A percentile compares a stretch with the other conserved stretches of the same genome.
These are phyloP conservation scores for Babyrousa celebensis DNA, from an alignment of 2,797 vertebrate species.

Conservation along the genomic window DNA sequence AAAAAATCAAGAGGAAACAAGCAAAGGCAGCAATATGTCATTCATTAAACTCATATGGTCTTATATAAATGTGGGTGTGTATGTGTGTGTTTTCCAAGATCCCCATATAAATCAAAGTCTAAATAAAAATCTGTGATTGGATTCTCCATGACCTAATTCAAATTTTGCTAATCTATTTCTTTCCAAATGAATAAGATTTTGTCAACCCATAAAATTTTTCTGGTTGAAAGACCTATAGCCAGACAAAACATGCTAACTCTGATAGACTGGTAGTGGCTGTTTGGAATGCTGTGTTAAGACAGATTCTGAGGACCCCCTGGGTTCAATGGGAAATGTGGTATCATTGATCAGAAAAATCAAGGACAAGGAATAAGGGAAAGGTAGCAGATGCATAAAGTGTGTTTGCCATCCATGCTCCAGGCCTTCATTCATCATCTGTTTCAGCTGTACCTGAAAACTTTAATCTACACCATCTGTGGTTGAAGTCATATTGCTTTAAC, in stretches of 20 bases:
- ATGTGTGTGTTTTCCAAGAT: constrained; percentile 42
- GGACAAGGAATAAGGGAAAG: neutral
- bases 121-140: constrained; percentile 25
- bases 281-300: neutral
- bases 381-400: neutral
- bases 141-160: constrained; percentile 26
- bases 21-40: constrained; percentile 41
- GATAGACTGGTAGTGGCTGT: neutral
- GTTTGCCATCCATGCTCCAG: neutral
- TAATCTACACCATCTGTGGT: neutral
- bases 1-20: neutral
- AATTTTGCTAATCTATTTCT: constrained; percentile 40
- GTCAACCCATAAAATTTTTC: neutral
- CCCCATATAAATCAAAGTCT: constrained; percentile 25
- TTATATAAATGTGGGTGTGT: neutral
- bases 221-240: neutral
- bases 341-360: neutral
- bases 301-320: neutral
- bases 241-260: neutral
- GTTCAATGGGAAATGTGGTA: neutral
- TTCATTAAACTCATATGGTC: constrained; percentile 50
- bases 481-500: neutral
- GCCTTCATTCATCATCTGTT: neutral
- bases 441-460: neutral
- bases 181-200: constrained; percentile 9